Evolutionary conservation across 1,140 invertebrate species (phyloP).

Genomic region (Drosophila bipectinata): DNA sequence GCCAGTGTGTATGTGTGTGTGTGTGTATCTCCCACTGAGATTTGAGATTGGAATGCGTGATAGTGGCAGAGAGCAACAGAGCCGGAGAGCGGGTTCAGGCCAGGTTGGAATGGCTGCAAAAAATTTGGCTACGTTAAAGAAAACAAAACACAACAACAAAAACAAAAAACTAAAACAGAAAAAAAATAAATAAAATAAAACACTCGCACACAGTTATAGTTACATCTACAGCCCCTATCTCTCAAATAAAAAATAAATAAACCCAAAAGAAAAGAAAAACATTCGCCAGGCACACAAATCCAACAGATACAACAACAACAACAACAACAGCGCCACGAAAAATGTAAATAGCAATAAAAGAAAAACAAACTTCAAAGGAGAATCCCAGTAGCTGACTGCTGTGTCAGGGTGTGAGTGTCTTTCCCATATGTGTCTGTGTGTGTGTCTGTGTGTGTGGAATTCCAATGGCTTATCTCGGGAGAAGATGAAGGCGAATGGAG

Average conservation of each 20-base stretch:
- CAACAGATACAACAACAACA: constrained; percentile 14
- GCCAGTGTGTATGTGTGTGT: constrained; percentile 19
- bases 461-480: constrained; percentile 73
- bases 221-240: constrained; percentile 11
- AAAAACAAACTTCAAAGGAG: constrained; percentile 77
- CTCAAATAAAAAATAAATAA: constrained; percentile 32
- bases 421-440: constrained; percentile 4
- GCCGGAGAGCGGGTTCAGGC: constrained; percentile 41
- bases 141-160: constrained; percentile 25
- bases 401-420: constrained; percentile 46
- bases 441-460: constrained; percentile 57
- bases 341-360: constrained; percentile 74
- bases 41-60: constrained; percentile 80
- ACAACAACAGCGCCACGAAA: constrained; percentile 46
- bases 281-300: constrained; percentile 39
- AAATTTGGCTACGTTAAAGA: constrained; percentile 43
- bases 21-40: constrained; percentile 69
- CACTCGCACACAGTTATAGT: constrained; percentile 10
- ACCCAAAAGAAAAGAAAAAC: constrained; percentile 22
- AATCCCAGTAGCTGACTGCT: constrained; percentile 76
- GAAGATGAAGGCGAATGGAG: constrained; percentile 33
- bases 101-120: constrained; percentile 60
- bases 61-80: constrained; percentile 28
- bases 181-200: constrained; percentile 13
- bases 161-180: constrained; percentile 17